phyloP scores from a whole-genome alignment of 2,113 vertebrate species.

The Numenius arquata region DNA sequence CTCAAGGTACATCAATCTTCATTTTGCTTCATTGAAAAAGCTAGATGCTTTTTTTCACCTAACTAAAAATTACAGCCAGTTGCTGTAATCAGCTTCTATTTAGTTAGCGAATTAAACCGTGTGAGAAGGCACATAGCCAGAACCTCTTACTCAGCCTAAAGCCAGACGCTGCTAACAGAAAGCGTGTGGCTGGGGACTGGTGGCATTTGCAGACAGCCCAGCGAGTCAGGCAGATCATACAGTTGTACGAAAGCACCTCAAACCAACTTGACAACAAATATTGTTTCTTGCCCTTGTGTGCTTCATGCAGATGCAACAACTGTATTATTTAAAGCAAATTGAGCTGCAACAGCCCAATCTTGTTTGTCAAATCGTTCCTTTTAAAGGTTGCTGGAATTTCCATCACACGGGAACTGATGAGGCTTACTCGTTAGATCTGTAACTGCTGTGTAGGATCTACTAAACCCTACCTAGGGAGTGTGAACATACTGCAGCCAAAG shows the following conservation, averaged over 20 bases:
- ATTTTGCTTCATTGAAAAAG: not conserved
- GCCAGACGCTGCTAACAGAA: not conserved
- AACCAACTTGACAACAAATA: not conserved
- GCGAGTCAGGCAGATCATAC: not conserved
- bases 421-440: not conserved
- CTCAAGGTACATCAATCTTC: not conserved
- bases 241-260: not conserved
- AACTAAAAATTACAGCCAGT: not conserved
- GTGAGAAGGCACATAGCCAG: not conserved
- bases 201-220: not conserved
- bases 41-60: not conserved
- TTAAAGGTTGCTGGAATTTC: not conserved
- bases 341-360: not conserved
- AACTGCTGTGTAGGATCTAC: not conserved
- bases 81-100: not conserved
- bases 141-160: not conserved
- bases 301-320: not conserved
- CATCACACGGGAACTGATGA: not conserved
- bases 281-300: not conserved
- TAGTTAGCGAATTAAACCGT: not conserved
- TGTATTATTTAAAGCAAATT: not conserved
- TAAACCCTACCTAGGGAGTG: not conserved
- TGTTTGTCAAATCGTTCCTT: not conserved
- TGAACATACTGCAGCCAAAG: not conserved
- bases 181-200: not conserved